phyloP scores from a whole-genome alignment of 2,797 vertebrate genomes.

The Hippoglossus hippoglossus region DNA sequence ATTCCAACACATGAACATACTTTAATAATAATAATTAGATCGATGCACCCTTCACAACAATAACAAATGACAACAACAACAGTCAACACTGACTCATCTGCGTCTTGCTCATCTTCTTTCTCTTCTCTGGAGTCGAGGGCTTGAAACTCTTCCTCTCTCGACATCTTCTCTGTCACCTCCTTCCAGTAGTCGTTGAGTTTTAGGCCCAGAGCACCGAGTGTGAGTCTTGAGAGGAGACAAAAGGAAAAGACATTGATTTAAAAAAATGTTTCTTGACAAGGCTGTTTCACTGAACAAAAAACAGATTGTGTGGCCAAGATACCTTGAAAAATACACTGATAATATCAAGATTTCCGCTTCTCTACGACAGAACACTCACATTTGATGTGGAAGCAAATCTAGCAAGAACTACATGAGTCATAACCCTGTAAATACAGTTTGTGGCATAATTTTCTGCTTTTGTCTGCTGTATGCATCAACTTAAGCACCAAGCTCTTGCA shows the following conservation, averaged over 20 bases:
- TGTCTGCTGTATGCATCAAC: not conserved
- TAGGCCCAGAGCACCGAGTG: constrained; percentile 82
- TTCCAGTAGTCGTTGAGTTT: constrained; percentile 90
- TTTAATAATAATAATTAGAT: no score
- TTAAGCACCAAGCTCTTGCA: not conserved
- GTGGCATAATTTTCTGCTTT: not conserved
- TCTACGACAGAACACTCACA: not conserved
- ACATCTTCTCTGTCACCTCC: constrained; percentile 80
- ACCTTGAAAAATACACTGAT: not conserved
- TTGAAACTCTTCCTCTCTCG: constrained; percentile 73
- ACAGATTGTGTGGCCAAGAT: not conserved
- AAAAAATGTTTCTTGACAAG: not conserved
- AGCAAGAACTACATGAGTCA: not conserved
- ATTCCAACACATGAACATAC: no score
- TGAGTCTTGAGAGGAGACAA: constrained; percentile 70
- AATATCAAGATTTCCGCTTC: not conserved
- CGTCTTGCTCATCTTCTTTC: constrained; percentile 6
- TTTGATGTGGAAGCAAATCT: not conserved
- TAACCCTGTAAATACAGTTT: not conserved
- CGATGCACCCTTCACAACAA: no score
- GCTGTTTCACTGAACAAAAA: not conserved
- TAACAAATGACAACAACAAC: not conserved
- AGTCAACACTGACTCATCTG: constrained; percentile 56
- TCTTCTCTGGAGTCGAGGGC: constrained; percentile 58
- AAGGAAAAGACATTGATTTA: not conserved